Base-by-base conservation (phyloP, 2,888 invertebrate species). In the Plebejus melissa region DNA sequence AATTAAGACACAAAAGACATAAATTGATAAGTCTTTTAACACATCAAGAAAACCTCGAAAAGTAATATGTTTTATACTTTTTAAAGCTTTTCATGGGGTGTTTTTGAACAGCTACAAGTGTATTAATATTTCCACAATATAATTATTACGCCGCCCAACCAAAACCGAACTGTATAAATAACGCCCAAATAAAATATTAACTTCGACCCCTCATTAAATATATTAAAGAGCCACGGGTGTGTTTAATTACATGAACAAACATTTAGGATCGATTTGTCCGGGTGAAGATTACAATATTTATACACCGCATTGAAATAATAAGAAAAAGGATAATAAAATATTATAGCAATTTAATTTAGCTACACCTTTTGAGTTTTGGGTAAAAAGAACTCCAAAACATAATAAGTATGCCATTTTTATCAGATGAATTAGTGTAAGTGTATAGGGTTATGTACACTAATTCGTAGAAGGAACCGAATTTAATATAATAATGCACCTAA, bases 161-260 rank as follows among this genome's bases (percentile, higher is more conserved):
- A 22, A n/a, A 70, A n/a, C 22, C n/a, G 46, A 46, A 65, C 22
- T 11, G 4, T 71, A 71, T 22, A 71, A 71, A 71, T 70, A 41
- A 70, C 13, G 22, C 70, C 28, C 22, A 22, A 71, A 71, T 71
- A 46, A 65, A 65, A 65, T 32, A 65, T 65, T 13, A 16, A 16
- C 65, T 65, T 65, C 65, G 65, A 60, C 65, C 65, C 65, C 65
- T 32, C 65, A 65, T 32, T 65, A 9, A 13, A 11, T 32, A 13
- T 28, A 60, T 32, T 60, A 28, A 4, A 65, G 13, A 32, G 32
- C 32, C 32, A 32, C 22, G 13, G 13, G 13, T 65, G 65, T 65
- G 13, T 65, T 65, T 65, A 13, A 13, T 65, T 65, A 65, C 32
- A 11, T 32, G 13, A 13, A 65, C 22, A 28, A 28, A 60, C 60